These are phyloP conservation scores for Chelidonichthys spinosus DNA, from an alignment of 2,797 vertebrate species.

Conservation along the genomic window DNA sequence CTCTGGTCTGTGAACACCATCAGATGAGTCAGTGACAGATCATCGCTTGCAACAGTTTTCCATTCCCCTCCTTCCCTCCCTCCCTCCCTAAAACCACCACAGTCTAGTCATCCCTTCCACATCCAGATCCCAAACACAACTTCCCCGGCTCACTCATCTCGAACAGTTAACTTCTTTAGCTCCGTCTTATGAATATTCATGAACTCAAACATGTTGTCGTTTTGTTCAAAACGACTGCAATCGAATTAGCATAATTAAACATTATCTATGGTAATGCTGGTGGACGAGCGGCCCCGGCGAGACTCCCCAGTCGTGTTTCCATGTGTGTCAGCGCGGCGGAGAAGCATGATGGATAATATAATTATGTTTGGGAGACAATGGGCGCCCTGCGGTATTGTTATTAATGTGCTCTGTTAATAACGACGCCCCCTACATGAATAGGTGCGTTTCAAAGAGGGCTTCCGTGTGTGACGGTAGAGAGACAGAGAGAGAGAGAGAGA, in stretches of 20 bases:
- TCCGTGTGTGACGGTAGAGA: conserved; percentile 2
- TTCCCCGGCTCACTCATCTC: conserved; percentile 53
- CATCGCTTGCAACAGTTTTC: conserved; percentile 54
- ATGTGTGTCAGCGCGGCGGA: conserved; percentile 63
- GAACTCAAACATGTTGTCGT: conserved; percentile 68
- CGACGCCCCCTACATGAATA: conserved; percentile 54
- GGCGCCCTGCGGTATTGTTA: conserved; percentile 70
- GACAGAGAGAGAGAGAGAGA: neutral
- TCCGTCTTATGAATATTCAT: conserved; percentile 75
- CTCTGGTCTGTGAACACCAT: conserved; percentile 58
- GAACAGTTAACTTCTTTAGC: conserved; percentile 69
- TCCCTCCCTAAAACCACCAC: neutral
- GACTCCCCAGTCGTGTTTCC: conserved; percentile 57
- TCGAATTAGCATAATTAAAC: conserved; percentile 80
- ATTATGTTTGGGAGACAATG: conserved; percentile 74
- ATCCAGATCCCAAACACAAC: conserved; percentile 45
- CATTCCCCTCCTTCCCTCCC: neutral
- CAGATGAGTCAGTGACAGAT: conserved; percentile 66
- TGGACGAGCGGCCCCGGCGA: conserved; percentile 49
- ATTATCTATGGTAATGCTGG: conserved; percentile 74
- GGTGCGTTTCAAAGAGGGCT: conserved; percentile 37
- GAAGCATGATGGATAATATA: conserved; percentile 76
- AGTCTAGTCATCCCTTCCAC: conserved; percentile 59
- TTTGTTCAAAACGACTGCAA: conserved; percentile 70
- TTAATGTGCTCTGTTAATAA: conserved; percentile 73